Conservation (phyloP, 2,888 invertebrate genomes). For the Andrena marginata region DNA sequence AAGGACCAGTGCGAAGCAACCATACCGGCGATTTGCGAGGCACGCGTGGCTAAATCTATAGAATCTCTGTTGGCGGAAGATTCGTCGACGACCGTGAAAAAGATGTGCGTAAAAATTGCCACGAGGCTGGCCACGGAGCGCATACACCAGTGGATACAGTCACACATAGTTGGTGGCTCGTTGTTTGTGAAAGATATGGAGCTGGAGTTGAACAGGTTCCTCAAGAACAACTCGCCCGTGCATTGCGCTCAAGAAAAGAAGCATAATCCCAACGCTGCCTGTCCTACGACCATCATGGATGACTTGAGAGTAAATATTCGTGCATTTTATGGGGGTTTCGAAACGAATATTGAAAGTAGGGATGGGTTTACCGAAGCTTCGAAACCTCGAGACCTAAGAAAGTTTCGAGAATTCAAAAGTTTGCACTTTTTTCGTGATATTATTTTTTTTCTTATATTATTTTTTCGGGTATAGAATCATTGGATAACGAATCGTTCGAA, state of each 20-base stretch:
- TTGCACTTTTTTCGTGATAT: too few relatives aligned
- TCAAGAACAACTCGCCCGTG: slow-evolving; percentile 62
- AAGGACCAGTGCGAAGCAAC: slow-evolving; percentile 73
- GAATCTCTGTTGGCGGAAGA: slow-evolving; percentile 87
- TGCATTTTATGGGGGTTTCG: neutral
- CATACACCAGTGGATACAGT: slow-evolving; percentile 87
- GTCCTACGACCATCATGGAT: slow-evolving; percentile 75
- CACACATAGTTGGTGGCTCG: slow-evolving; percentile 82
- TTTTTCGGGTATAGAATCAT: too few relatives aligned
- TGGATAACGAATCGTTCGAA: too few relatives aligned
- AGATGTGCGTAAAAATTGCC: slow-evolving; percentile 86
- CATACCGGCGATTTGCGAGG: slow-evolving; percentile 76
- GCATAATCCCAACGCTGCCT: slow-evolving; percentile 74
- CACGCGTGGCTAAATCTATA: slow-evolving; percentile 77
- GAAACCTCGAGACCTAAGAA: too few relatives aligned
- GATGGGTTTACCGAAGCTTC: too few relatives aligned
- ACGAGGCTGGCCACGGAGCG: slow-evolving; percentile 85
- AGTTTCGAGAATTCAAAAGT: too few relatives aligned
- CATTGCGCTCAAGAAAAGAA: slow-evolving; percentile 51
- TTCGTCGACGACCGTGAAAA: slow-evolving; percentile 85
- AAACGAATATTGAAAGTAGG: too few relatives aligned
- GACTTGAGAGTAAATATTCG: slow-evolving; percentile 75
- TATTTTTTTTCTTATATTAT: too few relatives aligned
- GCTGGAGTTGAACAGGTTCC: slow-evolving; percentile 71
- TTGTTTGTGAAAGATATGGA: slow-evolving; percentile 80